Percentiles rank a stretch among this genome's conserved stretches.
Conservation (phyloP, 2,797 vertebrate species). For the Trachurus trachurus region DNA sequence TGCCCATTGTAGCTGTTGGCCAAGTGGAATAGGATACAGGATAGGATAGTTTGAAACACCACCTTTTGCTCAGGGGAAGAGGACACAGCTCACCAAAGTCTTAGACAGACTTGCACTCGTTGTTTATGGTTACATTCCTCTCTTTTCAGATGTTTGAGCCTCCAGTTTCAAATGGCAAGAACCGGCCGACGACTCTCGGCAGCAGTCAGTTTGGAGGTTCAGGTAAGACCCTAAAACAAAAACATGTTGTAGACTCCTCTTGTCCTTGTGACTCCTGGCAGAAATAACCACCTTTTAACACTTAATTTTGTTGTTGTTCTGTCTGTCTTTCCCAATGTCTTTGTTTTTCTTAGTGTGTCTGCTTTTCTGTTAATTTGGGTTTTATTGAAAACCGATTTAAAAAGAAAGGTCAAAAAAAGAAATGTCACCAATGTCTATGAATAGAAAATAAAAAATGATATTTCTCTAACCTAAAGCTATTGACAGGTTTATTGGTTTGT, state of each 20-base stretch:
- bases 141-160: slow-evolving; percentile 95
- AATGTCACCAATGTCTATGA: background rate
- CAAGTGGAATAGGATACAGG: background rate
- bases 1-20: slow-evolving; percentile 24
- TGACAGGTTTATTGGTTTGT: slow-evolving; percentile 19
- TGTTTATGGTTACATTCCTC: slow-evolving; percentile 40
- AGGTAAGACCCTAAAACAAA: slow-evolving; percentile 83
- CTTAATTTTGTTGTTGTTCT: background rate
- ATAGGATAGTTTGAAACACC: slow-evolving; percentile 35
- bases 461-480: slow-evolving; percentile 23
- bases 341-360: background rate
- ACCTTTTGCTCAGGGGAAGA: slow-evolving; percentile 32
- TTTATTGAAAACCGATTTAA: background rate
- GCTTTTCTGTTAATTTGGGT: background rate
- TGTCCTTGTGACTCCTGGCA: background rate
- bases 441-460: background rate
- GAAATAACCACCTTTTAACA: background rate
- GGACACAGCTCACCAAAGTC: slow-evolving; percentile 1
- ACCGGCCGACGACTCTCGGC: slow-evolving; percentile 90
- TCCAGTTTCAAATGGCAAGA: slow-evolving; percentile 94
- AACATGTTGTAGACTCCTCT: background rate
- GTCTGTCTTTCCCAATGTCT: background rate
- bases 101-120: slow-evolving; percentile 1
- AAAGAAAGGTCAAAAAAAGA: background rate
- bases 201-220: slow-evolving; percentile 93